Conservation (phyloP, 2,888 invertebrate genomes). For the Andrena fulva region DNA sequence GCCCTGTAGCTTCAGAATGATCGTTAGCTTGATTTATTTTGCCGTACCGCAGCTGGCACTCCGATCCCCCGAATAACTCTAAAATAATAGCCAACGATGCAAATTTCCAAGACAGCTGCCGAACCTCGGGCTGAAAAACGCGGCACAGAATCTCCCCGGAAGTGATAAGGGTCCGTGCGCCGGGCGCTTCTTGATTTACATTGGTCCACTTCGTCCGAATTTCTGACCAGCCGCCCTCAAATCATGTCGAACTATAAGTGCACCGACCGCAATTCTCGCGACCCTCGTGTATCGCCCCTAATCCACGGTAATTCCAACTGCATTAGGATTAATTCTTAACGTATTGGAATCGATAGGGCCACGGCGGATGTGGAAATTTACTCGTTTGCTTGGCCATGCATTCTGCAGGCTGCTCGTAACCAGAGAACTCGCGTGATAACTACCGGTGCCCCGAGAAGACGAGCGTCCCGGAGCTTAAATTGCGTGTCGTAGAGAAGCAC, state of each 20-base stretch:
- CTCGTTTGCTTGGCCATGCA: background rate
- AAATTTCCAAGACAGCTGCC: constrained; percentile 26
- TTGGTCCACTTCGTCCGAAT: constrained; percentile 51
- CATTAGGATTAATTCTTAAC: constrained; percentile 64
- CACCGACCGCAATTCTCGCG: background rate
- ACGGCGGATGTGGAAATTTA: constrained; percentile 1
- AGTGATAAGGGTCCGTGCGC: constrained; percentile 58
- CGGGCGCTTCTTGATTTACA: constrained; percentile 67
- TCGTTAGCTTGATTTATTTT: constrained; percentile 1
- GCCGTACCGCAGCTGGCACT: background rate
- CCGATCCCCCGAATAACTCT: constrained; percentile 17
- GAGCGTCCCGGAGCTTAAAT: background rate
- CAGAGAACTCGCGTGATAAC: background rate
- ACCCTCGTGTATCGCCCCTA: constrained; percentile 44
- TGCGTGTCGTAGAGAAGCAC: background rate
- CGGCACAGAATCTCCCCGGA: background rate
- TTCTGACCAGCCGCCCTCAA: constrained; percentile 50
- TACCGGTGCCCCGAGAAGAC: background rate
- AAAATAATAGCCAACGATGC: constrained; percentile 45
- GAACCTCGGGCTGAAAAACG: constrained; percentile 34
- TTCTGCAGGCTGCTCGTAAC: background rate
- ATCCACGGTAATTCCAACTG: constrained; percentile 37
- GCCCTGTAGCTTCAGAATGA: background rate
- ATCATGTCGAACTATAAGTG: constrained; percentile 56
- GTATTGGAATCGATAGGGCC: constrained; percentile 32